These are phyloP conservation scores for Anguilla pacifica DNA, from an alignment of 2,797 vertebrate genomes.

Conservation along the genomic window DNA sequence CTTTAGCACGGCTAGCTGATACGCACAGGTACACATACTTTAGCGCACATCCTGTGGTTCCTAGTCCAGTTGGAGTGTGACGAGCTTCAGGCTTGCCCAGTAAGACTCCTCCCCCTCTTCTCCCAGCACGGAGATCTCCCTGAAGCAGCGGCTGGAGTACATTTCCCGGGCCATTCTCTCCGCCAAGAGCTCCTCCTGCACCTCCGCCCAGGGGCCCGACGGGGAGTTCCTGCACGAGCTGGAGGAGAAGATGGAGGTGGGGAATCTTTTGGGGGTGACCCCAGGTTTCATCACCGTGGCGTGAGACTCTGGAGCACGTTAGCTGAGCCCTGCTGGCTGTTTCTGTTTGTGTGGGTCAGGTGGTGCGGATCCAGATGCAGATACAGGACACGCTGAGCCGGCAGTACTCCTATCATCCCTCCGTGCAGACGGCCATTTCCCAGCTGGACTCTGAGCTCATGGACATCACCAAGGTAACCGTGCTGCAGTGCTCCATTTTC, in stretches of 20 bases:
- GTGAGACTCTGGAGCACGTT: neutral
- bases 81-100: neutral
- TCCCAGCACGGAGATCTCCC: constrained; percentile 91
- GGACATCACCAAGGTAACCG: constrained; percentile 92
- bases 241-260: constrained; percentile 97
- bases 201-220: constrained; percentile 88
- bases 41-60: neutral
- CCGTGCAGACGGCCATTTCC: constrained; percentile 87
- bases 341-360: constrained; percentile 62
- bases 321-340: too few species aligned
- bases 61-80: neutral
- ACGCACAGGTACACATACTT: too few species aligned
- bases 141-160: constrained; percentile 93
- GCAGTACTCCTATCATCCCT: constrained; percentile 88
- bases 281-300: neutral
- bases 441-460: constrained; percentile 92
- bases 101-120: too few species aligned
- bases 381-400: constrained; percentile 90
- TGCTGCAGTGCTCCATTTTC: neutral
- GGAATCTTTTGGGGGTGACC: neutral
- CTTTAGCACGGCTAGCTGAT: neutral
- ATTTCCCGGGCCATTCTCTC: constrained; percentile 95
- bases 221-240: constrained; percentile 98
- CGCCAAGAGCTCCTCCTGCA: constrained; percentile 91
- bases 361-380: constrained; percentile 95